Evolutionary conservation across 2,888 invertebrate genomes (phyloP).

Genomic region (Eulithis testata): DNA sequence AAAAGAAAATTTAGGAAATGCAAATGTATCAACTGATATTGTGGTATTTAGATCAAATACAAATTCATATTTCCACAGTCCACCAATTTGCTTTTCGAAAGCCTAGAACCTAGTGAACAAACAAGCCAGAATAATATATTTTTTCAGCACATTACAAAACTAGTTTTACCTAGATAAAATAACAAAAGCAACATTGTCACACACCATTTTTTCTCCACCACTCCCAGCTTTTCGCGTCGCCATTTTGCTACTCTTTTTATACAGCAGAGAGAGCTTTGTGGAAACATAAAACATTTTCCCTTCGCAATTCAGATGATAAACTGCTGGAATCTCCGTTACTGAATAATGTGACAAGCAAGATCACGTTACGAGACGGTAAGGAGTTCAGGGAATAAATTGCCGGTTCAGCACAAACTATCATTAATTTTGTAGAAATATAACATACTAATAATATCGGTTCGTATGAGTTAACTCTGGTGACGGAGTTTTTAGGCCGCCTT

Average conservation of each 20-base stretch:
- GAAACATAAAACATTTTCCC: slow-evolving; percentile 22
- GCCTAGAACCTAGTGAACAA: too few relatives aligned
- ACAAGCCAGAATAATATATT: neutral
- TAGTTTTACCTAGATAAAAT: neutral
- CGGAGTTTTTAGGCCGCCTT: too few relatives aligned
- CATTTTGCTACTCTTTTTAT: slow-evolving; percentile 19
- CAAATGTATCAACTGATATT: too few relatives aligned
- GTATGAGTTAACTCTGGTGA: too few relatives aligned
- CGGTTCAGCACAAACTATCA: neutral
- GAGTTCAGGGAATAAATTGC: neutral
- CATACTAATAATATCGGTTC: too few relatives aligned
- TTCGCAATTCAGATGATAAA: slow-evolving; percentile 25
- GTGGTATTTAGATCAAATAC: neutral
- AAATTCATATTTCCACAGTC: too few relatives aligned
- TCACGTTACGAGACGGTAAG: neutral
- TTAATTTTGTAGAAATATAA: neutral
- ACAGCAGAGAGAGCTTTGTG: slow-evolving; percentile 6
- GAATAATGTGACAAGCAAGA: slow-evolving; percentile 18
- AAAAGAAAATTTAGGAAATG: too few relatives aligned
- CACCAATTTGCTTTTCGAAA: too few relatives aligned
- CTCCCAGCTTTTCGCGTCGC: slow-evolving; percentile 4
- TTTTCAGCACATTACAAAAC: neutral
- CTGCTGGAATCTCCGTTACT: slow-evolving; percentile 10
- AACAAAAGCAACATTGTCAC: neutral
- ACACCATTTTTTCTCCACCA: slow-evolving; percentile 5